Evolutionary conservation across 2,797 vertebrate species (phyloP).

Genomic region (Alca torda): DNA sequence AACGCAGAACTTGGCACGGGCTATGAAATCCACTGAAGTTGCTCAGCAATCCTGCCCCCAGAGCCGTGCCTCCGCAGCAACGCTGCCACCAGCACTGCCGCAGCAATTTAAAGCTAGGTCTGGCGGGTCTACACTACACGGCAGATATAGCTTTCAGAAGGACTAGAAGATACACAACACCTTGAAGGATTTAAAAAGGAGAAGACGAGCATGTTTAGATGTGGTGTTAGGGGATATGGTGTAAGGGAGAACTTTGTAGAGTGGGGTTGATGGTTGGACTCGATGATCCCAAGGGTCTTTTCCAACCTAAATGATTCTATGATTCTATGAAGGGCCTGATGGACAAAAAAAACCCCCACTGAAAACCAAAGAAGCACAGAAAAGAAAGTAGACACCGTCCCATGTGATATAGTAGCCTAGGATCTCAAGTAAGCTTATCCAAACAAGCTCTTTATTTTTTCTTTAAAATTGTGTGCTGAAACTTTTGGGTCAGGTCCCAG

Average conservation of each 20-base stretch:
- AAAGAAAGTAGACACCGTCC: background rate
- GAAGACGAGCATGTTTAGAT: background rate
- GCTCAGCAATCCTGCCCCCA: background rate
- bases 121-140: no score
- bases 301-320: no score
- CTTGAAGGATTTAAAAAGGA: background rate
- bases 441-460: background rate
- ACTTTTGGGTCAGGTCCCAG: background rate
- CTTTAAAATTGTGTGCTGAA: background rate
- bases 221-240: no score
- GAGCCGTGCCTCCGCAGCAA: background rate
- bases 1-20: background rate
- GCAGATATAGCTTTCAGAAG: background rate
- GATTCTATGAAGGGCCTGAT: background rate
- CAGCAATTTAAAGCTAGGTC: background rate
- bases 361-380: background rate
- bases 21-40: background rate
- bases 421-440: background rate
- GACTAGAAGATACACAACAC: background rate
- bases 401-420: background rate
- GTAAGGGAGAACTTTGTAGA: no score
- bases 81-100: fast-evolving
- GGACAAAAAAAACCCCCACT: background rate
- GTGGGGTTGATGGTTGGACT: no score
- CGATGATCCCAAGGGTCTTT: no score